Conservation (phyloP, 2,888 invertebrate species). For the Agonopterix arenella region DNA sequence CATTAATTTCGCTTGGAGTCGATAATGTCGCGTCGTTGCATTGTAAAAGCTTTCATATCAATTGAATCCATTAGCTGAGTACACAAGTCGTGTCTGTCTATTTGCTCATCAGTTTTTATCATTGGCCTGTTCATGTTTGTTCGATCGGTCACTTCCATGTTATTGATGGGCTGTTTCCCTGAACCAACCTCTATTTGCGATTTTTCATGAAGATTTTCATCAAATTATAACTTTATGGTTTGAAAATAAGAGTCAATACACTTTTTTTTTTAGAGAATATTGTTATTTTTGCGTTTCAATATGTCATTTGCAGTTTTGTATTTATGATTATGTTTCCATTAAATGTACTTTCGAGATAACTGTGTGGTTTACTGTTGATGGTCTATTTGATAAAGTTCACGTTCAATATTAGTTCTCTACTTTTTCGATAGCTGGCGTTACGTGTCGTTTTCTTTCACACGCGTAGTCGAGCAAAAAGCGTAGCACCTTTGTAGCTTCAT, state of each 20-base stretch:
- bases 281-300: conserved; percentile 1
- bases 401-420: too few species aligned
- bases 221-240: conserved; percentile 8
- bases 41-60: conserved; percentile 76
- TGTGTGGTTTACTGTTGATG: too few species aligned
- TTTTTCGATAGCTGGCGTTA: background rate
- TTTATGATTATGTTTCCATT: conserved; percentile 3
- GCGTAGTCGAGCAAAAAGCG: too few species aligned
- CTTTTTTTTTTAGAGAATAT: background rate
- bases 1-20: conserved; percentile 47
- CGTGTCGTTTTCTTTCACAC: background rate
- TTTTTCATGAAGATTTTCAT: conserved; percentile 33
- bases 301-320: conserved; percentile 4
- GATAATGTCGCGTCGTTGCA: conserved; percentile 59
- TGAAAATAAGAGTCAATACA: conserved; percentile 7
- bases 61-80: conserved; percentile 76
- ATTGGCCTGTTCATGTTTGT: conserved; percentile 71
- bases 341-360: conserved; percentile 2
- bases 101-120: conserved; percentile 77
- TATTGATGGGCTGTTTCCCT: conserved; percentile 68
- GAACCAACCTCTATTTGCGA: conserved; percentile 34
- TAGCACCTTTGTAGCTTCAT: too few species aligned
- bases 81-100: conserved; percentile 72
- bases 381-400: too few species aligned
- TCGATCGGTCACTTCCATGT: conserved; percentile 70